phyloP scores from a whole-genome alignment of 2,113 vertebrate species.

The Vicugna pacos region DNA sequence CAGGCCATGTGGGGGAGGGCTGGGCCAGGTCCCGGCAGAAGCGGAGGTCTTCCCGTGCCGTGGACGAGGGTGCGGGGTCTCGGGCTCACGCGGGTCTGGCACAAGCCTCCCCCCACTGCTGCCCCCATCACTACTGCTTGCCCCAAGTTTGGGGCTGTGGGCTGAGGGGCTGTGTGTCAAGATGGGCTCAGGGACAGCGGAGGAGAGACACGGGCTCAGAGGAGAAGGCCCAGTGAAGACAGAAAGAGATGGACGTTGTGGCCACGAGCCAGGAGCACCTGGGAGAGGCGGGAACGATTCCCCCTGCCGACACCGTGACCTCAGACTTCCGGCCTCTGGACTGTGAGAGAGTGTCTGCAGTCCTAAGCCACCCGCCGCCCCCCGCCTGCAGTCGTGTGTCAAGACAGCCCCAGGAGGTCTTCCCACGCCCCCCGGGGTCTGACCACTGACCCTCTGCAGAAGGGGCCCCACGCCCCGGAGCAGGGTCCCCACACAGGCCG shows the following conservation, averaged over 20 bases:
- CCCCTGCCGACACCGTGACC: not conserved
- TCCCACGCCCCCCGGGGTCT: not conserved
- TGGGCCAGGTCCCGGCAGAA: not conserved
- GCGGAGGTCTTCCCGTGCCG: fast-evolving
- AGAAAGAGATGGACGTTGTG: fast-evolving
- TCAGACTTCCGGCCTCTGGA: not conserved
- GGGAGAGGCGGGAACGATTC: not conserved
- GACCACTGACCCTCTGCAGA: no score
- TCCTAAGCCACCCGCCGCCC: no score
- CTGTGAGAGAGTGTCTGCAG: fast-evolving
- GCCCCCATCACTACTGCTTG: no score
- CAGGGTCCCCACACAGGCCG: fast-evolving
- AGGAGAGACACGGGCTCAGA: not conserved
- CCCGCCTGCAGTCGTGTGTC: no score
- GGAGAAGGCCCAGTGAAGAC: not conserved
- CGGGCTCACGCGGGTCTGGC: fast-evolving
- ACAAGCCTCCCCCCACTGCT: not conserved
- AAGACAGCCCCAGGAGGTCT: not conserved
- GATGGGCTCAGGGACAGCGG: not conserved
- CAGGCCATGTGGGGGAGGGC: fast-evolving
- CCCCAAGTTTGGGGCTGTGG: fast-evolving
- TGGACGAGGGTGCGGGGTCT: not conserved
- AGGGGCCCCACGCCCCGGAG: not conserved
- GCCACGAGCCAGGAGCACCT: fast-evolving
- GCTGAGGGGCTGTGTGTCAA: fast-evolving